phyloP scores from a whole-genome alignment of 2,113 vertebrate genomes.

The Pelecanoides urinatrix region DNA sequence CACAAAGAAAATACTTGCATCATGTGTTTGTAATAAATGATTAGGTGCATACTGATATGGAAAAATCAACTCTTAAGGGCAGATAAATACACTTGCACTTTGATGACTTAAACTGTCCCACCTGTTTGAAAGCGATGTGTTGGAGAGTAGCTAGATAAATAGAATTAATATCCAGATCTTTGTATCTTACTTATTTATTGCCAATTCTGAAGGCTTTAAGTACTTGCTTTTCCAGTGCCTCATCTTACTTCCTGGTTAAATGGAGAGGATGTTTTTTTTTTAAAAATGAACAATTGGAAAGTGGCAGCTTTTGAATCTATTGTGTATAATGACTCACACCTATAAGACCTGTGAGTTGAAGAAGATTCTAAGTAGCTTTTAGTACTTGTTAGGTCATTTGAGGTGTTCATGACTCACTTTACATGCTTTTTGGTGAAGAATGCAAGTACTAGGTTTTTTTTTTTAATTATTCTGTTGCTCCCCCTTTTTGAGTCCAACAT shows the following conservation, averaged over 20 bases:
- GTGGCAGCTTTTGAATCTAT: neutral
- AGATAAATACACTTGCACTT: neutral
- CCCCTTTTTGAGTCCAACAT: neutral
- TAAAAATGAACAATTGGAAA: neutral
- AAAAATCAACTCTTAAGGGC: neutral
- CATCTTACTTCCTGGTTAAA: neutral
- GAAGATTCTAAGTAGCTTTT: neutral
- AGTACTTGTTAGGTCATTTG: neutral
- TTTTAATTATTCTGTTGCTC: neutral
- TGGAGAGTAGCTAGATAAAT: neutral
- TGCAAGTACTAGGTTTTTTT: neutral
- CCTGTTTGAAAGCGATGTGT: neutral
- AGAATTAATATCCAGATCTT: neutral
- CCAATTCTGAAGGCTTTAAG: neutral
- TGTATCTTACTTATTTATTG: neutral
- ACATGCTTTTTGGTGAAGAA: neutral
- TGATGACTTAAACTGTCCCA: neutral
- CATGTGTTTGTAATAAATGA: neutral
- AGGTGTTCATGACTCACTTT: neutral
- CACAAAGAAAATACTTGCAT: neutral
- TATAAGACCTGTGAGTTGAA: neutral
- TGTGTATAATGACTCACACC: neutral
- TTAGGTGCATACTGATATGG: neutral
- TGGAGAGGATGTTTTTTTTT: neutral
- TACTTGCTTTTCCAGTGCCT: neutral